These are phyloP conservation scores for Rugalucina vietnamica DNA, from an alignment of 2,888 invertebrate species.

Conservation along the genomic window DNA sequence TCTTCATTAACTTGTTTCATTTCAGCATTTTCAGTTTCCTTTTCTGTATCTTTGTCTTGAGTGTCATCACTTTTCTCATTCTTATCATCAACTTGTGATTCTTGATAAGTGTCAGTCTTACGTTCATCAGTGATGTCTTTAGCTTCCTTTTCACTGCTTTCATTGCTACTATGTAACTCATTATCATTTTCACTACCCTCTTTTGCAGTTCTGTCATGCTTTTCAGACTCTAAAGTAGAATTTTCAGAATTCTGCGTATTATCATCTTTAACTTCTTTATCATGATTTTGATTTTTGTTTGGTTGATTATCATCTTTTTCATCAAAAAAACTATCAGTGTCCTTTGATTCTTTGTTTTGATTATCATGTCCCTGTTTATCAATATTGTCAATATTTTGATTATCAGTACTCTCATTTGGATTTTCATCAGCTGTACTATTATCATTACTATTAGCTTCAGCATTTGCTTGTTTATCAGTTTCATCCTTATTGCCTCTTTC, in stretches of 20 bases:
- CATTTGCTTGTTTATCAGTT: slow-evolving; percentile 4
- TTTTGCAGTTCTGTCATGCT: background rate
- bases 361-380: background rate
- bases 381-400: slow-evolving; percentile 2
- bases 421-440: background rate
- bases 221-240: background rate
- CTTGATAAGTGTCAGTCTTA: background rate
- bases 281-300: background rate
- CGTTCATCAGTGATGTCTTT: background rate
- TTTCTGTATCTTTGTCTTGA: background rate
- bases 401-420: background rate
- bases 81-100: no score
- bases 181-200: background rate
- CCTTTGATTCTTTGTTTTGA: background rate
- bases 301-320: background rate
- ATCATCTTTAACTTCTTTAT: background rate
- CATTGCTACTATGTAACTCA: background rate
- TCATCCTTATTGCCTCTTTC: slow-evolving; percentile 30
- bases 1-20: background rate
- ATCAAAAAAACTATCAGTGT: background rate
- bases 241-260: background rate
- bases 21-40: background rate
- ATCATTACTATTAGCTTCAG: background rate
- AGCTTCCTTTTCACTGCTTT: background rate
- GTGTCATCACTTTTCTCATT: background rate